Evolutionary conservation across 1,140 invertebrate species (phyloP).

Genomic region (Lepidurus couesii): DNA sequence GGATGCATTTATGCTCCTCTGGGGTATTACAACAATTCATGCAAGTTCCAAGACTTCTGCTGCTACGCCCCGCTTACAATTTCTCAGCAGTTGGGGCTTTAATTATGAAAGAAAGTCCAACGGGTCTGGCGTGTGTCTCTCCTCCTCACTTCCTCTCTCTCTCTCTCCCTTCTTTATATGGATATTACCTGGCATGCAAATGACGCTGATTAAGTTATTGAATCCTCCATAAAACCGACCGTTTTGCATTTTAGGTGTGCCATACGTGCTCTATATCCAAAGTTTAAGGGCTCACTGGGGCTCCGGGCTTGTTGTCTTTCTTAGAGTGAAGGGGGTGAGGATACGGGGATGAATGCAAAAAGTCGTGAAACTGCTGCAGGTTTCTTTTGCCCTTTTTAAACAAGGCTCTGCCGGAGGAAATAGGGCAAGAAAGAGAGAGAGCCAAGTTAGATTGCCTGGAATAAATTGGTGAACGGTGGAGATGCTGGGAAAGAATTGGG

Average conservation of each 20-base stretch:
- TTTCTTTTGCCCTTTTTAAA: no score
- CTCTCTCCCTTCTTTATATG: not conserved
- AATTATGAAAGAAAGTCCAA: not conserved
- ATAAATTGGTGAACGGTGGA: not conserved
- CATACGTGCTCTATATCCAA: not conserved
- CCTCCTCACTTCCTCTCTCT: not conserved
- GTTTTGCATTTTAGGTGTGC: not conserved
- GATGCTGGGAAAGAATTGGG: not conserved
- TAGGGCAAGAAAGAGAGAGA: not conserved
- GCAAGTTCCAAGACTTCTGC: not conserved
- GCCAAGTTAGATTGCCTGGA: slow-evolving; percentile 5
- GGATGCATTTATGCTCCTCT: slow-evolving; percentile 13
- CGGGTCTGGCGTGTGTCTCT: not conserved
- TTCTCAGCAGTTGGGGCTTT: not conserved
- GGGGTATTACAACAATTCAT: slow-evolving; percentile 4
- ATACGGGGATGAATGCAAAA: no score
- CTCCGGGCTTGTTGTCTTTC: not conserved
- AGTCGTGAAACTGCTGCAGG: no score
- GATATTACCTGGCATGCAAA: slow-evolving; percentile 22
- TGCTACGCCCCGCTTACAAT: not conserved
- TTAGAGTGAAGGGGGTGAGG: no score
- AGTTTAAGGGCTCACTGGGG: not conserved
- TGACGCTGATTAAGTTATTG: slow-evolving; percentile 5
- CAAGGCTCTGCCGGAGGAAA: not conserved
- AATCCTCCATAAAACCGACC: not conserved